Percentiles rank a stretch among this genome's conserved stretches.
phyloP scores from a whole-genome alignment of 2,888 invertebrate species.

The Agrochola macilenta region DNA sequence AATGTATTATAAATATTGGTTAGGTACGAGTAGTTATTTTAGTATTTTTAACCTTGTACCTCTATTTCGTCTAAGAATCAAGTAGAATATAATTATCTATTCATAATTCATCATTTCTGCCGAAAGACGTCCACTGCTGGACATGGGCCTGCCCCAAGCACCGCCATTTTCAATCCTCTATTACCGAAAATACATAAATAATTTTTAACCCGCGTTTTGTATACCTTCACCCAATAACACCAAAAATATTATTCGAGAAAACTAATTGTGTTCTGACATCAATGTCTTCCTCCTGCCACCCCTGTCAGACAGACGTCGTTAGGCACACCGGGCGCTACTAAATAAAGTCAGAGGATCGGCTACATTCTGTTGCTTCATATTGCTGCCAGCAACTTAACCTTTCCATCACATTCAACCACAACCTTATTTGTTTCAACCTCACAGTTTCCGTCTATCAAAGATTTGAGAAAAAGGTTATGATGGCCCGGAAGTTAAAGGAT shows the following conservation, averaged over 20 bases:
- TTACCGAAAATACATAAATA: no score
- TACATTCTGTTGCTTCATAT: slow-evolving; percentile 62
- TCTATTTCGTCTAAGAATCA: not conserved
- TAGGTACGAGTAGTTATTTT: not conserved
- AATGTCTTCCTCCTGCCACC: slow-evolving; percentile 30
- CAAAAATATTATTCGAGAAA: not conserved
- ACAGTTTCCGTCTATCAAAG: slow-evolving; percentile 16
- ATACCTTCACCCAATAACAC: not conserved
- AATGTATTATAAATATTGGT: not conserved
- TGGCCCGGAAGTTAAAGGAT: not conserved
- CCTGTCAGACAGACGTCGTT: slow-evolving; percentile 63
- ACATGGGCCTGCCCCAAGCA: no score
- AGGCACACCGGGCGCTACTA: slow-evolving; percentile 66
- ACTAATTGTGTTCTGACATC: not conserved
- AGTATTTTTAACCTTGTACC: not conserved
- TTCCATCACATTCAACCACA: slow-evolving; percentile 56
- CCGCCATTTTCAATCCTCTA: no score
- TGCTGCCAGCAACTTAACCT: slow-evolving; percentile 57
- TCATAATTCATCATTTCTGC: no score
- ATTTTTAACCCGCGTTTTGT: not conserved
- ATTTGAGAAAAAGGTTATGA: slow-evolving; percentile 3
- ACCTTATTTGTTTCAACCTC: slow-evolving; percentile 34
- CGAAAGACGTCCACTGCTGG: no score
- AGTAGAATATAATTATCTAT: not conserved
- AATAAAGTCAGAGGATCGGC: slow-evolving; percentile 65